Evolutionary conservation across 35 echinoderm and acorn worm genomes (phyloP), one percentile per base, ranked within the genome.

Genomic region (Lytechinus variegatus): DNA sequence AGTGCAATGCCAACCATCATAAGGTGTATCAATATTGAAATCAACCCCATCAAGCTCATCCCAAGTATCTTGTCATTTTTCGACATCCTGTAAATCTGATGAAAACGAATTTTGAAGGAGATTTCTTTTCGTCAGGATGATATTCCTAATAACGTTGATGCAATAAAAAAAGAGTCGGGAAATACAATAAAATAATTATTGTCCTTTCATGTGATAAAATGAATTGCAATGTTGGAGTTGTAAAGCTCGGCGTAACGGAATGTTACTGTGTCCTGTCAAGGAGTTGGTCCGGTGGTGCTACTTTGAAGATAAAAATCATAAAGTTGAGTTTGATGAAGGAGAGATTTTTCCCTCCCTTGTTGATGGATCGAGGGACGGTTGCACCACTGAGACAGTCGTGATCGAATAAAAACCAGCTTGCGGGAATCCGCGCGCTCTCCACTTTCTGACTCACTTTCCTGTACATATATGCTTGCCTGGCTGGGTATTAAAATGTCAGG

Each of bases 21-120:
- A 4, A 90, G 52, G 24, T 90, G 88, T 33, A 54, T 19, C 29
- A 14, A 90, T 21, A 24, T 79, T 92, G 87, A 28, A 53, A 92
- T 92, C 51, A 61, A 52, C 54, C 55, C 21, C 86, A 55, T 92
- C 57, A 16, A 66, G 28, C 13, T 92, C 52, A 54, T 4, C 88
- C 10, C 9, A 11, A 55, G 86, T 27, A 52, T 21, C 52, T 91
- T 86, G 61, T 52, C 54, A 55, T 52, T 5, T 54, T 14, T 28
- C 54, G 89, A 92, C 95, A 86, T 96, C 91, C 1, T 60, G 71
- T 27, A 92, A 86, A 55, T 96, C 86, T 9, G 54, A 29, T 7
- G 89, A 60, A 14, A 52, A 79, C 44, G 60, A 96, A 28, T 91
- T 29, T 54, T 12, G 51, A 16, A 11, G n/a, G n/a, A 24, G 58